These are phyloP conservation scores for Mya arenaria DNA, from an alignment of 1,140 invertebrate species.

Conservation along the genomic window DNA sequence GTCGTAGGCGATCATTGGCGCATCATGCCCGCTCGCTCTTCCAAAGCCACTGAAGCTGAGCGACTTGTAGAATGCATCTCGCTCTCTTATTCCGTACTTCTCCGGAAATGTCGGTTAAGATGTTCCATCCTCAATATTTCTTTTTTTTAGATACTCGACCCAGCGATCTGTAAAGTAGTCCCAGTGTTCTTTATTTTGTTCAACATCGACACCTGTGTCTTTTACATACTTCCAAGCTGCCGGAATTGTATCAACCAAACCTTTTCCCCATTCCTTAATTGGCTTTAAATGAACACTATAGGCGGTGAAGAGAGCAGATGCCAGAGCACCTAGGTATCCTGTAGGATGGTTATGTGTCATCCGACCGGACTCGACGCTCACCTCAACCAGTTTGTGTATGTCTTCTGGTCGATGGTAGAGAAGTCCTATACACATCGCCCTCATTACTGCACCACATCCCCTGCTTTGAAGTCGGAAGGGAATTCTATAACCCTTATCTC, in stretches of 20 bases:
- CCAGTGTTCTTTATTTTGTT: conserved; percentile 74
- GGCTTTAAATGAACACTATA: conserved; percentile 77
- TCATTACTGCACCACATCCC: conserved; percentile 80
- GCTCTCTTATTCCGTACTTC: conserved; percentile 70
- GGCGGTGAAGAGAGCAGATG: conserved; percentile 76
- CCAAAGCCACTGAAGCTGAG: conserved; percentile 76
- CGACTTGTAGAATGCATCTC: conserved; percentile 76
- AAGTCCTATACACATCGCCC: conserved; percentile 80
- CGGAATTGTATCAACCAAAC: conserved; percentile 69
- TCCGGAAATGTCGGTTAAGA: conserved; percentile 71
- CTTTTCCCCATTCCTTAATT: conserved; percentile 70
- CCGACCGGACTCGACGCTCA: conserved; percentile 76
- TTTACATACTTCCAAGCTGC: conserved; percentile 68
- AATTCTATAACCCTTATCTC: conserved; percentile 48
- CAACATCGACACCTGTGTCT: conserved; percentile 61
- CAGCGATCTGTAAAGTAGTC: conserved; percentile 73
- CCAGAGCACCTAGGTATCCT: conserved; percentile 77
- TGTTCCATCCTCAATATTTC: conserved; percentile 68
- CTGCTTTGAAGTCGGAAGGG: conserved; percentile 66
- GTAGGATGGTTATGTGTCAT: conserved; percentile 80
- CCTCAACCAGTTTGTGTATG: conserved; percentile 74
- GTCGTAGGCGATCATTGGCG: conserved; percentile 80
- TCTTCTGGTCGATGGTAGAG: conserved; percentile 72
- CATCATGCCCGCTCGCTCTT: conserved; percentile 79
- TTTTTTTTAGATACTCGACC: conserved; percentile 71